A percentile compares a stretch with the other conserved stretches of the same genome.
Evolutionary conservation across 2,797 vertebrate species (phyloP).

Genomic region (Enteromius afrohamiltoni): DNA sequence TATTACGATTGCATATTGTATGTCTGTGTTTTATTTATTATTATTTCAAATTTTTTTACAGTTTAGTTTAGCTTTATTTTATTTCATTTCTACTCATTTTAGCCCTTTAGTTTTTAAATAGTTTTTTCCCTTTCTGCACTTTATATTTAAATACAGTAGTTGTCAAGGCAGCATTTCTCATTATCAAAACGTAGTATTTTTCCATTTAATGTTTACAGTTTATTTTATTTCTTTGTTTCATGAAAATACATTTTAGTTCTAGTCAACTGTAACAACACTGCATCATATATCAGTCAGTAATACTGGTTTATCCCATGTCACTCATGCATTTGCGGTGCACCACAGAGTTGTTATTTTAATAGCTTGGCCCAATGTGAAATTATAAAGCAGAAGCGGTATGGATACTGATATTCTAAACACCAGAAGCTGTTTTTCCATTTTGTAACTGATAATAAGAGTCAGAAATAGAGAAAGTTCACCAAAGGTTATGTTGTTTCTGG

Average conservation of each 20-base stretch:
- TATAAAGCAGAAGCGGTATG: not conserved
- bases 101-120: too few relatives aligned
- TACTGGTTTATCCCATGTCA: not conserved
- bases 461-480: constrained; percentile 24
- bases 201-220: not conserved
- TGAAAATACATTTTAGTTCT: not conserved
- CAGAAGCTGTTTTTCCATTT: constrained; percentile 19
- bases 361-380: not conserved
- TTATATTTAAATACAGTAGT: not conserved
- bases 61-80: not conserved
- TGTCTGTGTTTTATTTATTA: too few relatives aligned
- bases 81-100: not conserved
- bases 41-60: not conserved
- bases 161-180: not conserved
- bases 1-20: too few relatives aligned
- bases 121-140: not conserved
- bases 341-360: constrained; percentile 15
- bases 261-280: not conserved
- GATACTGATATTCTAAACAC: constrained; percentile 6
- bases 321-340: constrained; percentile 6
- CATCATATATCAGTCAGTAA: not conserved
- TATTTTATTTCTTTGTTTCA: not conserved
- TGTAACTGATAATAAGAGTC: constrained; percentile 26
- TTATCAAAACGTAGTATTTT: not conserved
- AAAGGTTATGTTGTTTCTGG: constrained; percentile 20